phyloP scores from a whole-genome alignment of 1,140 invertebrate species.

The Drosophila yakuba region DNA sequence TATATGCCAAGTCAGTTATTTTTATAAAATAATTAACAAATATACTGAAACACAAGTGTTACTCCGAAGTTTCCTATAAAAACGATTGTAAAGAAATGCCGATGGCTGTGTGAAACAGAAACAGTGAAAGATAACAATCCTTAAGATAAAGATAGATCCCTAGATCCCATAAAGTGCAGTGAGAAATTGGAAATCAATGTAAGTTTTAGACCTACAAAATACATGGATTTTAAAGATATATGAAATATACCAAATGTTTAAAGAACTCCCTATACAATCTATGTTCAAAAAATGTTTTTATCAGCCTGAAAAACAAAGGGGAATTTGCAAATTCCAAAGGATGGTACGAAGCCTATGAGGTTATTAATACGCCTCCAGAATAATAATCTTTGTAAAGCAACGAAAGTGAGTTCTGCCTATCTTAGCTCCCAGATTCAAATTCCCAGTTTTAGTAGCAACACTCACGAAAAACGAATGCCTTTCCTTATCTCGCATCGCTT shows the following conservation, averaged over 20 bases:
- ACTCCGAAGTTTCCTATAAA: slow-evolving; percentile 26
- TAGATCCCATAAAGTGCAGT: background rate
- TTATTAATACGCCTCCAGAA: too few species aligned
- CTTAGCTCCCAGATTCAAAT: slow-evolving; percentile 36
- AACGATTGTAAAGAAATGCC: slow-evolving; percentile 24
- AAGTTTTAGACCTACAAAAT: slow-evolving; percentile 11
- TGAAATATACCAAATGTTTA: too few species aligned
- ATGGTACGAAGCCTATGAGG: background rate
- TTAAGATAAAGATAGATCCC: background rate
- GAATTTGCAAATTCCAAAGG: background rate
- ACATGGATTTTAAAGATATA: background rate
- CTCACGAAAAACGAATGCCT: slow-evolving; percentile 8
- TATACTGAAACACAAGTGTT: background rate
- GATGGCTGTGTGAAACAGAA: slow-evolving; percentile 34
- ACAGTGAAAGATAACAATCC: slow-evolving; percentile 16
- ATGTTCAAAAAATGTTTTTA: background rate
- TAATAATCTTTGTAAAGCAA: slow-evolving; percentile 2
- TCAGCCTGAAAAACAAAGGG: too few species aligned
- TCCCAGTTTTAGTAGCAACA: slow-evolving; percentile 7
- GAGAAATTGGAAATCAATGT: slow-evolving; percentile 16
- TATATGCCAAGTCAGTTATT: slow-evolving; percentile 20
- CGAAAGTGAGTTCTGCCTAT: slow-evolving; percentile 32
- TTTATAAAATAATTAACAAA: slow-evolving; percentile 1
- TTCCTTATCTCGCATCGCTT: slow-evolving; percentile 30
- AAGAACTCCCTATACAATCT: background rate